Evolutionary conservation across 2,888 invertebrate genomes (phyloP), one percentile per base, ranked within the genome.

Genomic region (Folsomia manolachei): DNA sequence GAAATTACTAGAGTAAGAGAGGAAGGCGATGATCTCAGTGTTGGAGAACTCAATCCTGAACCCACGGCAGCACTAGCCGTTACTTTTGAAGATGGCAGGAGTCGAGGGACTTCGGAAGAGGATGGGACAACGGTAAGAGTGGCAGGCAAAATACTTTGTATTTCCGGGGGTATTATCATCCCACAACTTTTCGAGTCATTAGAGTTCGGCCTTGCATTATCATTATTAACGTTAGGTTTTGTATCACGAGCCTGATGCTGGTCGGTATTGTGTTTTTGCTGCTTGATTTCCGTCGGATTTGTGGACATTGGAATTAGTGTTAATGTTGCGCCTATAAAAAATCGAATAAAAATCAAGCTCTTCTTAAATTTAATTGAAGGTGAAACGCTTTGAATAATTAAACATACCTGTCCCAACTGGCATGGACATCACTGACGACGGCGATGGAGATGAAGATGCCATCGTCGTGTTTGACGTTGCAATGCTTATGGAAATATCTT

Each of bases 61-160:
- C 63, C 53, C n/a, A 25, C 21, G 1, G 51, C 56, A n/a, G 14
- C 52, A 14, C 52, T 19, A 7, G 25, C 4, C 23, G 66, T 70
- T n/a, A 66, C 18, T 52, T 68, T 68, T 18, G 70, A 67, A 63
- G 71, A 71, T 2, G 73, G 56, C 25, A 70, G 14, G 26, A 74
- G 53, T 64, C 71, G 70, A 25, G 63, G 74, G 0, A 74, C 72
- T 51, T 76, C 76, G 1, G 78, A 76, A n/a, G n/a, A n/a, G 53
- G 76, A 78, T 52, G 76, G 76, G 2, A 78, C 76, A 1, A 78
- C 78, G 18, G 78, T 78, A 9, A 78, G 74, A 61, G 74, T 78
- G 21, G 78, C 61, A 14, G 78, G 77, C 21, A 78, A 64, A 52
- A 78, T 78, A 25, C 66, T 73, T 71, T 78, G 75, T n/a, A 78